Evolutionary conservation across 2,888 invertebrate species (phyloP).

Genomic region (Ormia ochracea): DNA sequence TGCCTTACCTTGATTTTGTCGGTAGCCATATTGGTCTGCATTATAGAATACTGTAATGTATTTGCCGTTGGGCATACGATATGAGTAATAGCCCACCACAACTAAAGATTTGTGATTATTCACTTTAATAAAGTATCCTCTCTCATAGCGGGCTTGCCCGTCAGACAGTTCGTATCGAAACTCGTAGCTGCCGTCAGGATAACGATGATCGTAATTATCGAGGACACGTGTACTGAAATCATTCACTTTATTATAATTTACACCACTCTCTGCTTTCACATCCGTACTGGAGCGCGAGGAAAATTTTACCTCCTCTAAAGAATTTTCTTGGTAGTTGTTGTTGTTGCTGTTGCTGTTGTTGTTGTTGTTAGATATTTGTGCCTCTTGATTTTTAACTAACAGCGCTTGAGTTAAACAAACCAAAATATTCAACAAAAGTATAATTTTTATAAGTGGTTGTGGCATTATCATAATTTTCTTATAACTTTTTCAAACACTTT

Average conservation of each 20-base stretch:
- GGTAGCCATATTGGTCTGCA: slow-evolving; percentile 73
- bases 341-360: background rate
- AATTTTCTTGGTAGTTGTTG: slow-evolving; percentile 40
- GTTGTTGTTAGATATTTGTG: background rate
- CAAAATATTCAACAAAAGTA: slow-evolving; percentile 22
- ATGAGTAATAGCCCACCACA: slow-evolving; percentile 74
- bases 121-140: slow-evolving; percentile 70
- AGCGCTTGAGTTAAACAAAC: slow-evolving; percentile 23
- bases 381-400: slow-evolving; percentile 19
- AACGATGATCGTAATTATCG: slow-evolving; percentile 71
- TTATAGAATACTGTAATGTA: slow-evolving; percentile 75
- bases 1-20: slow-evolving; percentile 73
- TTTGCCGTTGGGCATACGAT: slow-evolving; percentile 70
- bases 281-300: background rate
- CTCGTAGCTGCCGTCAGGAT: slow-evolving; percentile 74
- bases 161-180: slow-evolving; percentile 73
- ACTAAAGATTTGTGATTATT: slow-evolving; percentile 70
- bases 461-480: slow-evolving; percentile 28
- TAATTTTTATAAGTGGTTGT: slow-evolving; percentile 22
- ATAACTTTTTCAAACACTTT: slow-evolving; percentile 14
- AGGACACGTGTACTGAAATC: slow-evolving; percentile 58
- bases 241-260: slow-evolving; percentile 10
- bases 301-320: slow-evolving; percentile 33
- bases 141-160: slow-evolving; percentile 73
- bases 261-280: background rate